Base-by-base conservation (phyloP, 2,888 invertebrate species). In the Chirona hameri region DNA sequence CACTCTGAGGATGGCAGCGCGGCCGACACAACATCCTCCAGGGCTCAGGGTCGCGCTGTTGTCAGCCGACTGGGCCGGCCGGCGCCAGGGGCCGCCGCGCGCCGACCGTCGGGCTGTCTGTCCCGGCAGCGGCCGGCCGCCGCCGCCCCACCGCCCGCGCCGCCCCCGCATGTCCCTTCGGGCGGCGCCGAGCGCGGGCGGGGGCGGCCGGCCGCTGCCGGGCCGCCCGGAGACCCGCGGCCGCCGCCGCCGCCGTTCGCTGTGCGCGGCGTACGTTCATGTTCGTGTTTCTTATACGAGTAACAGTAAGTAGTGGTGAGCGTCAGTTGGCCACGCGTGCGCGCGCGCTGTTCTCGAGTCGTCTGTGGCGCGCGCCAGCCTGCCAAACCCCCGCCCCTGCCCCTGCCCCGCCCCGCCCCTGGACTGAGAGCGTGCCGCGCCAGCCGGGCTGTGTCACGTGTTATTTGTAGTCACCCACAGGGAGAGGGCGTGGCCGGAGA, bases 261-360 rank as follows among this genome's bases (percentile, higher is more conserved):
- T 82, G 83, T 81, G 82, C 82, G 83, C 83, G 82, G 81, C 83
- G 84, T 83, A 82, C 81, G 83, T 83, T 83, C 83, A 83, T 82
- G 82, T 82, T 82, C 83, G 76, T 76, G 76, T 76, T 76, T 76
- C 72, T 69, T 72, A 60, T 55, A 60, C 55, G 55, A 82, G 60
- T 72, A 82, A 24, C 39, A 65, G 69, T 65, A 31, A 39, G 52
- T 48, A 46, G 65, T 60, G 55, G 46, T 72, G 60, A 52, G 52
- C 55, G 55, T 31, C 39, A 18, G 76, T 76, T 31, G 82, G 27
- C 55, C 31, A 52, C 52, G 52, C 52, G 7, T 52, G 52, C 52
- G 52, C 72, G 52, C 52, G 52, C 72, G 65, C 55, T 76, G 76
- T n/a, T 31, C 39, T 31, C 52, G 46, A 48, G 48, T 15, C 65